Evolutionary conservation across 1,140 invertebrate species (phyloP).

Genomic region (Ostrea denselamellosa): DNA sequence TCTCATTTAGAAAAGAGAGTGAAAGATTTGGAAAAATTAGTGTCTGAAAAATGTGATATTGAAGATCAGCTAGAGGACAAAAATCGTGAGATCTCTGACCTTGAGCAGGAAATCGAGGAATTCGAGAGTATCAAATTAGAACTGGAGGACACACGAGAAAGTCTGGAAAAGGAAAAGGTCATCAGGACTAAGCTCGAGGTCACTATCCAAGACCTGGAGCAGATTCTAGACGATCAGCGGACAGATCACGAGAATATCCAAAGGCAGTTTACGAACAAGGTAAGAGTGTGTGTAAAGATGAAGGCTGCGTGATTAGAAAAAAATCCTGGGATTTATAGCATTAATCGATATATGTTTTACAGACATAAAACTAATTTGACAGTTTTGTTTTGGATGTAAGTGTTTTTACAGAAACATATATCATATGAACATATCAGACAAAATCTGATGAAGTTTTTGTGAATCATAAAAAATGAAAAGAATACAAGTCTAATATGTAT

Average conservation of each 20-base stretch:
- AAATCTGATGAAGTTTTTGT: no score
- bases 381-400: no score
- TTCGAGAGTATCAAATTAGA: conserved; percentile 51
- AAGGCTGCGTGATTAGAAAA: not conserved
- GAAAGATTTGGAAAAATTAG: conserved; percentile 60
- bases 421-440: no score
- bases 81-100: conserved; percentile 54
- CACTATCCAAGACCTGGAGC: conserved; percentile 65
- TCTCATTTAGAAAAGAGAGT: conserved; percentile 63
- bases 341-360: not conserved
- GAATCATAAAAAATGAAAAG: no score
- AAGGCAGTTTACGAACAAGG: conserved; percentile 65
- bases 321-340: not conserved
- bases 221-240: conserved; percentile 68
- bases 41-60: conserved; percentile 62
- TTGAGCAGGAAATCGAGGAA: conserved; percentile 61
- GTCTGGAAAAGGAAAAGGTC: conserved; percentile 59
- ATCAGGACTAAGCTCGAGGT: conserved; percentile 56
- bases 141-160: conserved; percentile 56
- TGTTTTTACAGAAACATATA: no score
- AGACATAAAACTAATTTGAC: no score
- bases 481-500: no score
- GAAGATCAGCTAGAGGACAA: conserved; percentile 65
- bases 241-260: conserved; percentile 69
- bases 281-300: conserved; percentile 37